A percentile compares a stretch with the other conserved stretches of the same genome.
These are phyloP conservation scores for Petaurus breviceps DNA, from an alignment of 2,113 vertebrate species.

Conservation along the genomic window DNA sequence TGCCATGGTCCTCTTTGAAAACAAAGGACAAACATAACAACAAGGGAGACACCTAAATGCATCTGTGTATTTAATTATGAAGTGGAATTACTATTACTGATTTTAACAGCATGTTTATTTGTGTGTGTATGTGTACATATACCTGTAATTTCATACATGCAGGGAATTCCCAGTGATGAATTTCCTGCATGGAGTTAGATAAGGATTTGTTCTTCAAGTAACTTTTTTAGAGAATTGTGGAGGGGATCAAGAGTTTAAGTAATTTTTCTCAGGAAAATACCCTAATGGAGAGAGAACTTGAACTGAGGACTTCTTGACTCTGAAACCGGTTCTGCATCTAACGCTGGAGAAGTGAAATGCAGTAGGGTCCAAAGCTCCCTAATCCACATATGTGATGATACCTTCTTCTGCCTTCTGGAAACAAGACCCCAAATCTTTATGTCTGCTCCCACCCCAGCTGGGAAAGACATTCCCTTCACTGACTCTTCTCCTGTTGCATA, in stretches of 20 bases:
- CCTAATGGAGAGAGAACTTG: neutral
- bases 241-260: neutral
- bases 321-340: neutral
- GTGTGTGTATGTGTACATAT: neutral
- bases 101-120: neutral
- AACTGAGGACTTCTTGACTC: neutral
- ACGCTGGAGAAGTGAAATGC: too few relatives aligned
- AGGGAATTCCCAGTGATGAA: neutral
- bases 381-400: neutral
- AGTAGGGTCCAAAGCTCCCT: neutral
- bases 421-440: too few relatives aligned
- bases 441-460: too few relatives aligned
- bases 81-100: neutral
- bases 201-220: neutral
- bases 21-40: too few relatives aligned
- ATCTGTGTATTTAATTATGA: neutral
- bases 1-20: too few relatives aligned
- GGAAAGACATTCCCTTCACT: neutral
- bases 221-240: neutral
- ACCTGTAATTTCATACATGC: neutral
- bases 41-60: neutral
- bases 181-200: neutral
- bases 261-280: neutral
- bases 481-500: neutral
- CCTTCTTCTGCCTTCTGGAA: neutral